Evolutionary conservation across 2,888 invertebrate genomes (phyloP).

Genomic region (Drosophila lutescens): DNA sequence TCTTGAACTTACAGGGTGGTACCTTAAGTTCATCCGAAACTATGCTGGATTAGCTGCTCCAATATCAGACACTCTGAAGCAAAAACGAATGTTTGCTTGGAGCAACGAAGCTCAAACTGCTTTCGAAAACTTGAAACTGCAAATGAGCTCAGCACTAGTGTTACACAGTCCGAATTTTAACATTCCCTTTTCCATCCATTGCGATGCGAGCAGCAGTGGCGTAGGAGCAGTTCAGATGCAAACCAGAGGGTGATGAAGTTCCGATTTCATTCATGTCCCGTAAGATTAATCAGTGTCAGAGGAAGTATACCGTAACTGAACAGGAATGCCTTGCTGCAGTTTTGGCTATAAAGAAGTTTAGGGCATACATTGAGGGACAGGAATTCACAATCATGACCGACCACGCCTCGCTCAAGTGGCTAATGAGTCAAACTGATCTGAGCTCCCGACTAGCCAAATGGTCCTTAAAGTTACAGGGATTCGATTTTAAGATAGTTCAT

Average conservation of each 20-base stretch:
- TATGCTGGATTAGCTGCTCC: too few relatives aligned
- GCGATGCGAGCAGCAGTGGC: conserved; percentile 2
- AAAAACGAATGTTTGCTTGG: conserved; percentile 1
- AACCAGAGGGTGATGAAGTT: not conserved
- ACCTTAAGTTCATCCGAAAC: too few relatives aligned
- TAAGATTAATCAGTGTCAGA: not conserved
- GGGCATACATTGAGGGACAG: too few relatives aligned
- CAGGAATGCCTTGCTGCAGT: not conserved
- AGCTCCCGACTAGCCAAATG: too few relatives aligned
- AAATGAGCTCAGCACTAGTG: not conserved
- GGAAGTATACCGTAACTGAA: too few relatives aligned
- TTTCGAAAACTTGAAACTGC: conserved; percentile 1
- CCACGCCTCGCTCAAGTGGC: too few relatives aligned
- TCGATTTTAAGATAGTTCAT: too few relatives aligned
- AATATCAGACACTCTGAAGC: too few relatives aligned
- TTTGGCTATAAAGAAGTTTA: not conserved
- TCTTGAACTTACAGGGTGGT: too few relatives aligned
- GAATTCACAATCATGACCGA: too few relatives aligned
- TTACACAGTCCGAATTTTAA: conserved; percentile 1
- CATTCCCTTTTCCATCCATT: not conserved
- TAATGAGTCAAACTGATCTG: too few relatives aligned
- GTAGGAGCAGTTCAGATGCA: not conserved
- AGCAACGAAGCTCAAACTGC: conserved; percentile 1
- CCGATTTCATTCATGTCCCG: not conserved
- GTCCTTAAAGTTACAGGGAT: too few relatives aligned